Evolutionary conservation across 2,888 invertebrate species (phyloP), one percentile per base, ranked within the genome.

Genomic region (Dimorphilus gyrociliatus): DNA sequence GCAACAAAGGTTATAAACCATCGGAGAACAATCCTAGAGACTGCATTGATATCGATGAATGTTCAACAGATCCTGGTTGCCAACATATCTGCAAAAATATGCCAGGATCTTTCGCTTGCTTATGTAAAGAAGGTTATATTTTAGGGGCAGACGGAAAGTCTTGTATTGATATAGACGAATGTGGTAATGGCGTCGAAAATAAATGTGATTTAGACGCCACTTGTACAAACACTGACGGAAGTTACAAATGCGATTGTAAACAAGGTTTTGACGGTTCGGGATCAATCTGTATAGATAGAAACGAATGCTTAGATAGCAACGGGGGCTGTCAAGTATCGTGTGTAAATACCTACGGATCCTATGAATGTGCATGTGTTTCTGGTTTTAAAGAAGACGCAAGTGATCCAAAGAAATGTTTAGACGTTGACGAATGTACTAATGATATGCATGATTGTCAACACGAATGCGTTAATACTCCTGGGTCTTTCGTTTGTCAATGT

Each of bases 361-460:
- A 23, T 24, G n/a, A 17, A n/a, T 29, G 29, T 23, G 3, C 3
- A 2, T 29, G 29, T 15, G 23, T 24, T 3, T 2, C 13, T 4
- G 29, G 29, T 12, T 23, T 29, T 10, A 8, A 12, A 15, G 23
- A 19, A 4, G 12, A 29, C 19, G 21, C 29, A 12, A 10, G 7
- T 14, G 12, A 29, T 19, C 19, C 29, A 3, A 29, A 3, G 4
- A 29, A 23, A 19, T 29, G 29, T 16, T 10, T 23, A 4, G 23
- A n/a, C n/a, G n/a, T n/a, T n/a, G n/a, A n/a, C n/a, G n/a, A n/a
- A n/a, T n/a, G n/a, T n/a, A n/a, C n/a, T n/a, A n/a, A n/a, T n/a
- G n/a, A n/a, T n/a, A n/a, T n/a, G 38, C 73, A 72, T 1, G 69
- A 68, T 10, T 76, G 75, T 46, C 69, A 70, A 4, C 74, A 74